These are phyloP conservation scores for Anneissia japonica DNA, from an alignment of 35 echinoderm and acorn worm species.

Conservation along the genomic window DNA sequence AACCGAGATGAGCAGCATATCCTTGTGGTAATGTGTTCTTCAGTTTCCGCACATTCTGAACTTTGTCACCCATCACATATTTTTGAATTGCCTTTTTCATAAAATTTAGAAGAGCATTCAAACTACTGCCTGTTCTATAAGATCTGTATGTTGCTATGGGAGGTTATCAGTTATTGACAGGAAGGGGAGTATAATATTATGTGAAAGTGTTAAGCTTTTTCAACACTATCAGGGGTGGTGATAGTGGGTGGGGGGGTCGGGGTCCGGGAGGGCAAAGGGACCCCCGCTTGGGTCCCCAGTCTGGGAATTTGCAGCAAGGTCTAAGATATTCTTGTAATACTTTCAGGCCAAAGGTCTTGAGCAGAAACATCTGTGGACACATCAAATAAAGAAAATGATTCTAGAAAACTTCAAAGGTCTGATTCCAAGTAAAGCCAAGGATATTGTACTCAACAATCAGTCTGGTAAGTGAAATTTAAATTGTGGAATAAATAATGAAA, in stretches of 20 bases:
- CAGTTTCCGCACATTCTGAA: too few species aligned
- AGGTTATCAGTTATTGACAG: too few species aligned
- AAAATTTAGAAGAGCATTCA: too few species aligned
- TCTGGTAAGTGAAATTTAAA: too few species aligned
- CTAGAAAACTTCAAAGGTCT: constrained; percentile 74
- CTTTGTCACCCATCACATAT: too few species aligned
- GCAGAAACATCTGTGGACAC: constrained; percentile 91
- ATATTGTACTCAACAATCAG: constrained; percentile 57
- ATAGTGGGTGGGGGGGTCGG: not conserved
- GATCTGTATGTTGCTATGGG: too few species aligned
- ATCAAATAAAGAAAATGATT: constrained; percentile 93
- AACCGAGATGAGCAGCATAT: constrained; percentile 70
- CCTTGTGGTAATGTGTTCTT: constrained; percentile 85
- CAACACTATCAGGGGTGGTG: too few species aligned
- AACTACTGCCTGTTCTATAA: too few species aligned
- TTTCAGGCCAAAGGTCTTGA: constrained; percentile 67
- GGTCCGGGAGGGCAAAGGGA: not conserved
- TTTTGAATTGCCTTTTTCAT: too few species aligned
- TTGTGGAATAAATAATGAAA: too few species aligned
- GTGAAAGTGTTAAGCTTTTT: too few species aligned
- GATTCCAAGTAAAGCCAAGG: constrained; percentile 84
- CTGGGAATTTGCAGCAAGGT: not conserved
- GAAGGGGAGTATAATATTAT: too few species aligned
- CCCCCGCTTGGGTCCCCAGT: not conserved
- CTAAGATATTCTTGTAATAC: not conserved